Base-by-base conservation (phyloP, 2,113 vertebrate genomes). In the Physeter macrocephalus region DNA sequence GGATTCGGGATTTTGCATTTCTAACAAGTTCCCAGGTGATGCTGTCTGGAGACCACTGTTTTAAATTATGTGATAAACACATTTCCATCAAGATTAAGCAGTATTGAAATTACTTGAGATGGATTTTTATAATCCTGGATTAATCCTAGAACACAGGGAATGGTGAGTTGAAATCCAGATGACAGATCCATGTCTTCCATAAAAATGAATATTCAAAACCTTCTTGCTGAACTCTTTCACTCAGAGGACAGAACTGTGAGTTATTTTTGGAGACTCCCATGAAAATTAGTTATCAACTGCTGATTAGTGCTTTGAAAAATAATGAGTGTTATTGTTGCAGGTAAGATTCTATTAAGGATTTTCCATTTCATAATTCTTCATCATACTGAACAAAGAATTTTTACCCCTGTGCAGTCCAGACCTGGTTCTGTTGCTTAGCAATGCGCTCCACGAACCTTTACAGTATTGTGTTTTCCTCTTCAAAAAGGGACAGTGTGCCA, bases 361-460 rank as follows among this genome's bases (percentile, higher is more conserved):
- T 96, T 96, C 74, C 87, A 84, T 34, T 92, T 74, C 52, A 15
- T 64, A 91, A 93, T 81, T 95, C 86, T 78, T 93, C 39, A 83
- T 83, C 43, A 62, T 46, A 62, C 34, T 25, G 57, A 97, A 97
- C 96, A 97, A 94, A 95, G 31, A 46, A 49, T 74, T 92, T 90
- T 90, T 34, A 92, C 64, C 69, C 90, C n/a, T 2, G 39, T 57
- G 83, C 57, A 80, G 62, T 82, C 82, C 49, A 86, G 49, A 90
- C 67, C 74, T 41, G 29, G 36, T 77, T 93, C 84, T 52, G 94
- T 96, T 97, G 96, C 97, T 92, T 97, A 97, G 97, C 95, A 92
- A 97, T 97, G 83, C 34, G 43, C 59, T 81, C 36, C 29, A 46
- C 0, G 2, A 36, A 34, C 64, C 80, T 49, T 81, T 29, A 46